Evolutionary conservation across 2,113 vertebrate genomes (phyloP).

Genomic region (Campylorhamphus procurvoides): DNA sequence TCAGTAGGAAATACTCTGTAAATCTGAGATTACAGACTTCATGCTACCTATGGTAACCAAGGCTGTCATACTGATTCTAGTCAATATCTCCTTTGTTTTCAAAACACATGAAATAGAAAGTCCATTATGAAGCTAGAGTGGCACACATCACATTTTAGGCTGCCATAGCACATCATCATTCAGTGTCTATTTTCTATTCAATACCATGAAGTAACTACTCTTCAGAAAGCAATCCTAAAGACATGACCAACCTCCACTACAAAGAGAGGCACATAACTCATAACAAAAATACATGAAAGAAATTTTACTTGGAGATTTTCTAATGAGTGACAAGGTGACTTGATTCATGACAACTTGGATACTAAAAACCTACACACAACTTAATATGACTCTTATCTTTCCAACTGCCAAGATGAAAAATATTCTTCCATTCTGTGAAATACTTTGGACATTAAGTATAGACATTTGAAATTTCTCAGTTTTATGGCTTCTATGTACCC

Average conservation of each 20-base stretch:
- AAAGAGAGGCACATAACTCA: background rate
- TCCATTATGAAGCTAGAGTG: background rate
- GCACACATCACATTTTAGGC: background rate
- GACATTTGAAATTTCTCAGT: background rate
- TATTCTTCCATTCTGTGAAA: background rate
- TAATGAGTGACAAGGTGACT: background rate
- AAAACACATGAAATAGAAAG: background rate
- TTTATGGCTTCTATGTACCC: background rate
- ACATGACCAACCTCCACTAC: background rate
- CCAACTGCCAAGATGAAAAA: background rate
- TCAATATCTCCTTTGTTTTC: background rate
- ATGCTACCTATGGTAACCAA: background rate
- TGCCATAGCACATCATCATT: background rate
- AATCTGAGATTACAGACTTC: background rate
- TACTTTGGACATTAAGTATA: background rate
- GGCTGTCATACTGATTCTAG: background rate
- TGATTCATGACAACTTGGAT: background rate
- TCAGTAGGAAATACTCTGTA: background rate
- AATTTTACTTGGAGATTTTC: background rate
- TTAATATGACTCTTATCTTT: background rate
- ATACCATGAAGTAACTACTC: background rate
- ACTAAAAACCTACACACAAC: background rate
- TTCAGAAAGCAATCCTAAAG: background rate
- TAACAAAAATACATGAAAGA: background rate
- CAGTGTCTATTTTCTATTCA: background rate